Evolutionary conservation across 2,113 vertebrate species (phyloP), one percentile per base, ranked within the genome.

Genomic region (Ceuthmochares aereus): DNA sequence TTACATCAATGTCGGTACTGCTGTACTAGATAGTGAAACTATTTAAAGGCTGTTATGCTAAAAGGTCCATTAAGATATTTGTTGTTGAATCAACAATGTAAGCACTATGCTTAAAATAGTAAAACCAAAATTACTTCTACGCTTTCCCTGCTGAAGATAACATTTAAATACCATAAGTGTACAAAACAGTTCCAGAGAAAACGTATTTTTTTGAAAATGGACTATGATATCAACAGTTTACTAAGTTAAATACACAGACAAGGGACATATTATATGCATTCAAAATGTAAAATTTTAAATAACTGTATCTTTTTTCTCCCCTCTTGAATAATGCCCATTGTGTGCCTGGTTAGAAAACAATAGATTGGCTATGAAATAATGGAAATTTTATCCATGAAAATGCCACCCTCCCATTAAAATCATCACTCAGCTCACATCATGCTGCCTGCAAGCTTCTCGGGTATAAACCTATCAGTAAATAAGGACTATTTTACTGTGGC

Each of bases 301-400:
- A 94, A 54, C 15, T 27, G 13, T n/a, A 55, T 25, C 3, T 4
- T 0, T 22, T 3, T 3, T 0, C 18, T 5, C 5, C 6, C 7
- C 3, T 7, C 49, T 80, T 67, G 22, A 76, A 89, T 66, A 83
- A 87, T 63, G 34, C 37, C 58, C 25, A 26, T 51, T 85, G 59
- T 54, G 29, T 80, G 36, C n/a, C 32, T 87, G 15, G 36, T 49
- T 95, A 87, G 64, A 90, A 93, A 95, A 87, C 51, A 77, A 80
- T 15, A 89, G 45, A 55, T 59, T 76, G 45, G 55, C 89, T 87
- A 87, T 59, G 78, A 83, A 93, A 90, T 18, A 83, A 94, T 94
- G 72, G 93, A 91, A 95, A 94, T 94, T 72, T 80, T 90, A 77
- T 47, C 79, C 60, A 70, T 78, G 55, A 63, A 94, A 76, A 88